Evolutionary conservation across 2,797 vertebrate genomes (phyloP).

Genomic region (Sebastes itinus): DNA sequence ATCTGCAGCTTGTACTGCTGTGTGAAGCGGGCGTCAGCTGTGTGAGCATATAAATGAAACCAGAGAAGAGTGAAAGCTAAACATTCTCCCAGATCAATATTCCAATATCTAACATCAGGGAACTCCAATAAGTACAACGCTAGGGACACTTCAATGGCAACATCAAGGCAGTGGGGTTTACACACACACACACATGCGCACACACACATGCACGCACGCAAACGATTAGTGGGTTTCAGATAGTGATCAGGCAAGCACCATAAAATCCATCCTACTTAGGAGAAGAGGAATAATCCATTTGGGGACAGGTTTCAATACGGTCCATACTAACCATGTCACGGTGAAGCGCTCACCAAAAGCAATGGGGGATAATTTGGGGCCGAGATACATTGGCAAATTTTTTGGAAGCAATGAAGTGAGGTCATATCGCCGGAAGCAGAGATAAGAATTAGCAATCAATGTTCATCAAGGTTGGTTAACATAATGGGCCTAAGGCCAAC

Average conservation of each 20-base stretch:
- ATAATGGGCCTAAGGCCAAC: conserved; percentile 59
- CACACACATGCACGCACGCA: conserved; percentile 26
- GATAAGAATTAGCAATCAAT: conserved; percentile 75
- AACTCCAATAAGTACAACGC: conserved; percentile 86
- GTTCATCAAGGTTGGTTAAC: conserved; percentile 72
- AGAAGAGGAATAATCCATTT: conserved; percentile 77
- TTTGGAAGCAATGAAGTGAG: conserved; percentile 66
- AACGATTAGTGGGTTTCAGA: conserved; percentile 78
- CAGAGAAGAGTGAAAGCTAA: conserved; percentile 85
- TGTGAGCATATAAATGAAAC: conserved; percentile 86
- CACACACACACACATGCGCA: conserved; percentile 34
- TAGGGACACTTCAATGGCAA: conserved; percentile 86
- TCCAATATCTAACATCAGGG: conserved; percentile 86
- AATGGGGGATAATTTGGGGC: conserved; percentile 74
- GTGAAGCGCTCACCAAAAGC: conserved; percentile 66
- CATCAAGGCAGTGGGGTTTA: conserved; percentile 78
- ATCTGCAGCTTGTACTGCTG: conserved; percentile 80
- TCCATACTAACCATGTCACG: conserved; percentile 82
- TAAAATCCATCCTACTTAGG: conserved; percentile 83
- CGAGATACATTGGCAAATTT: conserved; percentile 68
- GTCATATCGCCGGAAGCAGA: conserved; percentile 70
- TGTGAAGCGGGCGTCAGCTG: conserved; percentile 78
- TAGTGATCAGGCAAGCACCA: conserved; percentile 80
- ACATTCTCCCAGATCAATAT: conserved; percentile 82
- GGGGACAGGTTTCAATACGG: conserved; percentile 79